Conservation (phyloP, 30 jellyfish, hydroid and myxozoan species). For the Hydractinia echinata region DNA sequence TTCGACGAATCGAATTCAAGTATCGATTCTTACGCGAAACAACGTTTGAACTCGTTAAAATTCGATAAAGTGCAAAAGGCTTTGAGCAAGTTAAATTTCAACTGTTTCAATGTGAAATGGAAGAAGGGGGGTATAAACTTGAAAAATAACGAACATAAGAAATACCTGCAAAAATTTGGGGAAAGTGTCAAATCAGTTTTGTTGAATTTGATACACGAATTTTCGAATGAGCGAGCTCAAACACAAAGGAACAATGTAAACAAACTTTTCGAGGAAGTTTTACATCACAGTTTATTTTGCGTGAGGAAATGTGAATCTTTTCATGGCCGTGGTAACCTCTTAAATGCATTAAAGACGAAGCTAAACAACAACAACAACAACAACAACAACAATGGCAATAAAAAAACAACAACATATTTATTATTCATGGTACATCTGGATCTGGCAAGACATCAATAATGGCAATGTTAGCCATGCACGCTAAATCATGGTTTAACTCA, state of each 20-base stretch:
- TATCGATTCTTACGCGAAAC: background rate
- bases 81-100: background rate
- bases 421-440: slow-evolving; percentile 1
- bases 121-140: background rate
- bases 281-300: background rate
- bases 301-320: background rate
- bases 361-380: background rate
- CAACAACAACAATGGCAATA: no score
- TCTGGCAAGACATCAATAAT: background rate
- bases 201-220: slow-evolving; percentile 1
- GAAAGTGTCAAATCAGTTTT: background rate
- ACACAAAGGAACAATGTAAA: background rate
- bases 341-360: background rate
- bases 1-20: background rate
- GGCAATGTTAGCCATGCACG: slow-evolving; percentile 9
- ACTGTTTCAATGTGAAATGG: background rate
- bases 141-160: background rate
- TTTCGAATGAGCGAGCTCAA: background rate
- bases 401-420: background rate
- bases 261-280: background rate
- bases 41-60: background rate
- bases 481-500: background rate
- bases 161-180: background rate
- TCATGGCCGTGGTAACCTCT: background rate
- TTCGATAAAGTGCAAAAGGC: background rate